Conservation (phyloP, 1,140 invertebrate species). For the Drosophila rhopaloa region DNA sequence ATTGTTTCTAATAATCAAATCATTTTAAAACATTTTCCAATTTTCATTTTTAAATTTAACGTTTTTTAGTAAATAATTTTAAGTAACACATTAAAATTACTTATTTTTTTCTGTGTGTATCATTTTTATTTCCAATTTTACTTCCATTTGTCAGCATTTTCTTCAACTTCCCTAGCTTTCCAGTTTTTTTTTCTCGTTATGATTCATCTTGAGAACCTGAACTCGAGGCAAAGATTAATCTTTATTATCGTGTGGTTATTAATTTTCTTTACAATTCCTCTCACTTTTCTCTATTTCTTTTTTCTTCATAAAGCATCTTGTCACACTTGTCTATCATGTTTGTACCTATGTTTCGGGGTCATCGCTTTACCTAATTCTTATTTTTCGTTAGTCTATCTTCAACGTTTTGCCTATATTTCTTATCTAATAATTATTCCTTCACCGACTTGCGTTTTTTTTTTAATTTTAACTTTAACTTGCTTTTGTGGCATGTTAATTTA, state of each 20-base stretch:
- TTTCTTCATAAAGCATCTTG: not conserved
- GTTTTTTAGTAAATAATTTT: too few relatives aligned
- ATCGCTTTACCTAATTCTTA: conserved; percentile 25
- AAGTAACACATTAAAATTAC: too few relatives aligned
- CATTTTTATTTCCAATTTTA: not conserved
- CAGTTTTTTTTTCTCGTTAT: conserved; percentile 22
- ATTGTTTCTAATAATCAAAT: too few relatives aligned
- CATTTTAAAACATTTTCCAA: too few relatives aligned
- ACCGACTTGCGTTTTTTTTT: conserved; percentile 33
- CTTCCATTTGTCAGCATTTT: conserved; percentile 5
- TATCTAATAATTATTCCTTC: conserved; percentile 9
- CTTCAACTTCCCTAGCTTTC: conserved; percentile 26
- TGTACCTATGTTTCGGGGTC: not conserved
- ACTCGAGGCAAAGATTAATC: conserved; percentile 24
- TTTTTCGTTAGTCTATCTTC: conserved; percentile 15
- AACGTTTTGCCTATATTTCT: conserved; percentile 15
- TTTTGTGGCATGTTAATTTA: conserved; percentile 68
- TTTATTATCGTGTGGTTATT: conserved; percentile 39
- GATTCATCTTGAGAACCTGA: conserved; percentile 34
- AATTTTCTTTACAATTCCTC: conserved; percentile 48
- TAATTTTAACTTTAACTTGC: conserved; percentile 46
- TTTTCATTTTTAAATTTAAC: too few relatives aligned
- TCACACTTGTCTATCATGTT: conserved; percentile 2
- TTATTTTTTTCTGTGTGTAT: not conserved
- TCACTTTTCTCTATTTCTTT: conserved; percentile 17